A percentile compares a stretch with the other conserved stretches of the same genome.
Conservation (phyloP, 1,140 invertebrate species). For the Drosophila tropicalis region DNA sequence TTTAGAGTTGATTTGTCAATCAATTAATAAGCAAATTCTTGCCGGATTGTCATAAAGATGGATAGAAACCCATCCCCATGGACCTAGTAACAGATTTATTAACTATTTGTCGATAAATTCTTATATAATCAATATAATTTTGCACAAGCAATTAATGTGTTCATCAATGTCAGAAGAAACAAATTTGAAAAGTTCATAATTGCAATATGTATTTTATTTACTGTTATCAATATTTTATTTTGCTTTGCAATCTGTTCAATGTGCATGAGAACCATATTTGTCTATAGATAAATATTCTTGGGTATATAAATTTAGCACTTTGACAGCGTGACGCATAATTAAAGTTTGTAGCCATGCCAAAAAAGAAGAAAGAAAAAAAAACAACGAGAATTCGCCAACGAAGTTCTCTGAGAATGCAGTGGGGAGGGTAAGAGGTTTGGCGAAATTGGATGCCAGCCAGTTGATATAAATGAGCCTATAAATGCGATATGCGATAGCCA, state of each 20-base stretch:
- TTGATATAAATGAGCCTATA: conserved; percentile 47
- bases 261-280: not conserved
- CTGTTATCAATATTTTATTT: not conserved
- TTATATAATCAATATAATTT: too few species aligned
- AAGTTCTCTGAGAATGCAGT: conserved; percentile 37
- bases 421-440: not conserved
- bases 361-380: not conserved
- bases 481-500: conserved; percentile 24
- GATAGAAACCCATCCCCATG: too few species aligned
- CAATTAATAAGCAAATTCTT: too few species aligned
- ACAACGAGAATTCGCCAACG: conserved; percentile 21
- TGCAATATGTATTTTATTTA: not conserved
- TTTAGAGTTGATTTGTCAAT: too few species aligned
- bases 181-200: too few species aligned
- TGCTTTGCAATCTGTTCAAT: not conserved
- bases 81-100: too few species aligned
- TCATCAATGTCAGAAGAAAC: too few species aligned
- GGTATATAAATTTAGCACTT: conserved; percentile 15
- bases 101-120: too few species aligned
- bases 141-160: too few species aligned
- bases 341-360: conserved; percentile 55
- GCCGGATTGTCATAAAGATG: too few species aligned
- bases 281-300: not conserved
- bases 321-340: conserved; percentile 71
- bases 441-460: conserved; percentile 55